Conservation (phyloP, 1,140 invertebrate species). For the Trinorchestia longiramus region DNA sequence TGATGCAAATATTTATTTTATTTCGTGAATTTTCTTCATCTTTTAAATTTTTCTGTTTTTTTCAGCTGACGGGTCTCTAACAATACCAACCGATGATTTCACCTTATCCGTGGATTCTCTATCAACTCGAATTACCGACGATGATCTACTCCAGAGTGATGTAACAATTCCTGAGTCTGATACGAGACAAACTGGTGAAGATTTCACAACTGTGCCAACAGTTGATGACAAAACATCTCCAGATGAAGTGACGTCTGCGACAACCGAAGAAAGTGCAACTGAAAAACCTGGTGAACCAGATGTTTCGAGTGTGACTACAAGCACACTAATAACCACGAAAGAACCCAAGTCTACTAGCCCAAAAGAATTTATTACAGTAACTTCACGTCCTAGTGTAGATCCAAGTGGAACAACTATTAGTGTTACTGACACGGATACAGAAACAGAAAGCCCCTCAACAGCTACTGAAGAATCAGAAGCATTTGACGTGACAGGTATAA, state of each 20-base stretch:
- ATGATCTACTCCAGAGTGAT: not conserved
- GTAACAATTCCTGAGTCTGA: not conserved
- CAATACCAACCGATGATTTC: not conserved
- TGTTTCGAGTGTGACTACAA: not conserved
- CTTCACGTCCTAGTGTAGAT: constrained; percentile 51
- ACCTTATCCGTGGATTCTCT: not conserved
- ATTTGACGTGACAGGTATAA: not conserved
- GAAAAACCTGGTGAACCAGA: constrained; percentile 58
- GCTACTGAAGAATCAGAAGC: constrained; percentile 34
- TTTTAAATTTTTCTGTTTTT: not conserved
- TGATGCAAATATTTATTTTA: not conserved
- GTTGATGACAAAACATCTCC: not conserved
- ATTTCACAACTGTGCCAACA: not conserved
- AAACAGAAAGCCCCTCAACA: not conserved
- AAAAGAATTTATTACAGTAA: constrained; percentile 52
- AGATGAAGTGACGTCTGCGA: not conserved
- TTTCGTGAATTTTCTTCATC: not conserved
- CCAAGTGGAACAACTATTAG: not conserved
- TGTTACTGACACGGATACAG: not conserved
- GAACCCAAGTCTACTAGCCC: not conserved
- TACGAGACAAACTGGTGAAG: not conserved
- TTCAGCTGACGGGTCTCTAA: constrained; percentile 13
- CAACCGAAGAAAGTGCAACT: not conserved
- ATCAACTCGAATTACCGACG: constrained; percentile 11
- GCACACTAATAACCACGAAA: not conserved